These are phyloP conservation scores for Ciconia stormi DNA, from an alignment of 2,113 vertebrate genomes.

Conservation along the genomic window DNA sequence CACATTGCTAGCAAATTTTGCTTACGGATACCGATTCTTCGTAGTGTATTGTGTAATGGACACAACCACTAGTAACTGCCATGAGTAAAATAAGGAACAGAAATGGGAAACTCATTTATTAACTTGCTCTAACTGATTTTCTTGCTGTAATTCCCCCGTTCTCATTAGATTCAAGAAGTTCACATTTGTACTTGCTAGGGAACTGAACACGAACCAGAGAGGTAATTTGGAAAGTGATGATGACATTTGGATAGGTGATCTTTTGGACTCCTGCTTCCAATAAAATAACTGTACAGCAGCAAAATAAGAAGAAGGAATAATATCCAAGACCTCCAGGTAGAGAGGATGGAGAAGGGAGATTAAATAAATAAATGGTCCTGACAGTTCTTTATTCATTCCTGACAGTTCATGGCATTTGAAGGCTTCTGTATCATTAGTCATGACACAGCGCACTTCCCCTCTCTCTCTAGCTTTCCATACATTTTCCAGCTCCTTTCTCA, in stretches of 20 bases:
- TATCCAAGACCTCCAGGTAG: background rate
- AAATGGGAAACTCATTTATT: background rate
- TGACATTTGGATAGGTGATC: background rate
- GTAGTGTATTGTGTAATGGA: background rate
- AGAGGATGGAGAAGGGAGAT: background rate
- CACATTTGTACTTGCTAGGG: background rate
- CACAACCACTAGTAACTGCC: background rate
- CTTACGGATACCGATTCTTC: background rate
- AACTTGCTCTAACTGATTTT: background rate
- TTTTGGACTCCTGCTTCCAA: background rate
- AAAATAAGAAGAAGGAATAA: background rate
- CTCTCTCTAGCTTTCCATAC: background rate
- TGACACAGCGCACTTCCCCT: background rate
- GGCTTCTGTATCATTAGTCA: slow-evolving; percentile 19
- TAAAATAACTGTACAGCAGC: background rate
- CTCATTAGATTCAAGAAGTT: background rate
- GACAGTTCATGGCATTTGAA: slow-evolving; percentile 20
- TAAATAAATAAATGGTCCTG: background rate
- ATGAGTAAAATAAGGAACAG: background rate
- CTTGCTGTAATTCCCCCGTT: background rate
- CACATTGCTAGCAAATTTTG: background rate
- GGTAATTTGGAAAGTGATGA: background rate
- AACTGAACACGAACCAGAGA: background rate
- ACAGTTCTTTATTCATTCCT: background rate
- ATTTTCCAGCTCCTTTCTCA: background rate